Percentiles rank a stretch among this genome's conserved stretches.
phyloP scores from a whole-genome alignment of 92 coral and sea anemone species.

The Epizoanthus fatuus region DNA sequence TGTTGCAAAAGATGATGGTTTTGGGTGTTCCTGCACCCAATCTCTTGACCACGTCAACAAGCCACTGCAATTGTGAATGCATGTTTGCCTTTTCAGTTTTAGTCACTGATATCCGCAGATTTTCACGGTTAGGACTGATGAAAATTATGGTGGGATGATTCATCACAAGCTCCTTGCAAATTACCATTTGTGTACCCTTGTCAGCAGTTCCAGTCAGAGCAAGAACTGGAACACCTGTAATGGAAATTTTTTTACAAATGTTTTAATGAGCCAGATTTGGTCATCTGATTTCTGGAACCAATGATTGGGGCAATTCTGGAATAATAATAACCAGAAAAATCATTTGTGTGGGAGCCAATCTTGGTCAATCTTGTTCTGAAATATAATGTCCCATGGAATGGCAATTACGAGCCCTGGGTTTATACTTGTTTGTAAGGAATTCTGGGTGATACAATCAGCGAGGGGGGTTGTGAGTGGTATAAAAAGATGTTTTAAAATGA shows the following conservation, averaged over 20 bases:
- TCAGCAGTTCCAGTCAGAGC: conserved; percentile 72
- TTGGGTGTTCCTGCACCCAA: conserved; percentile 32
- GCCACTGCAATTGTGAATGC: conserved; percentile 49
- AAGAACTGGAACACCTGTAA: conserved; percentile 46
- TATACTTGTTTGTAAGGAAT: neutral
- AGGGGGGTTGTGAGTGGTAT: neutral
- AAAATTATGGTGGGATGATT: conserved; percentile 45
- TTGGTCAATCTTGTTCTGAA: too few relatives aligned
- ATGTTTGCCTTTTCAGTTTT: conserved; percentile 20
- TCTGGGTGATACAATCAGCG: too few relatives aligned
- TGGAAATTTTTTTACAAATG: neutral
- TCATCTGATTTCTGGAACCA: neutral
- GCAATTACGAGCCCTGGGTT: neutral
- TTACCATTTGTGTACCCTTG: conserved; percentile 44
- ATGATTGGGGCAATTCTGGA: too few relatives aligned
- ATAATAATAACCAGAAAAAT: too few relatives aligned
- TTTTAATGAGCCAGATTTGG: neutral
- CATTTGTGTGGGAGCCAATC: too few relatives aligned
- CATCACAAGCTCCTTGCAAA: conserved; percentile 38
- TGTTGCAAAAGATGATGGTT: conserved; percentile 63
- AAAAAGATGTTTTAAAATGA: neutral
- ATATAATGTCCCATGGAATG: too few relatives aligned
- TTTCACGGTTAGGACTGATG: conserved; percentile 57
- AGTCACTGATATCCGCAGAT: conserved; percentile 35
- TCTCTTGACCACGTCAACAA: conserved; percentile 43